Conservation (phyloP, 1,140 invertebrate species). For the Rhizoglyphus robini region DNA sequence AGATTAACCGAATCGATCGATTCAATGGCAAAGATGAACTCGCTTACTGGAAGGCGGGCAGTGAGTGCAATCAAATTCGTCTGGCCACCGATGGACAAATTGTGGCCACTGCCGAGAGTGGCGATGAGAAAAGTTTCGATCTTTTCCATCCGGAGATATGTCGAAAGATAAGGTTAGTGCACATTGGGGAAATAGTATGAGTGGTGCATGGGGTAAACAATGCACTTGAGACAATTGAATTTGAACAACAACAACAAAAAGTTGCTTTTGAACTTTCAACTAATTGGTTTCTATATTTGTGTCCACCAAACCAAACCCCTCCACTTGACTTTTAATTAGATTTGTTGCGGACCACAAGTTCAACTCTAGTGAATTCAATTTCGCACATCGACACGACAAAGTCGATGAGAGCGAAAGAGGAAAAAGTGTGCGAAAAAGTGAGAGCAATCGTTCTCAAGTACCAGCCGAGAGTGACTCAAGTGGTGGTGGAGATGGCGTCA, state of each 20-base stretch:
- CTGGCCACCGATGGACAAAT: conserved; percentile 21
- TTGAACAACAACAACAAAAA: no score
- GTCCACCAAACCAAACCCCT: no score
- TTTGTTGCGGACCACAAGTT: not conserved
- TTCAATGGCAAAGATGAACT: conserved; percentile 44
- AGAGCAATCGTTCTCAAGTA: not conserved
- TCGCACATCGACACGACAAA: not conserved
- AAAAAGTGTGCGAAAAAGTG: not conserved
- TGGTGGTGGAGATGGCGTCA: not conserved
- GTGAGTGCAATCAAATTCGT: conserved; percentile 19
- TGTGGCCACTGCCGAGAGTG: not conserved
- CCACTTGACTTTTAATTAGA: not conserved
- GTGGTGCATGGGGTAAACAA: not conserved
- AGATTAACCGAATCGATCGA: conserved; percentile 35
- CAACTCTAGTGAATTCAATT: not conserved
- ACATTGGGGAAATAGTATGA: not conserved
- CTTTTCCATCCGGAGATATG: conserved; percentile 24
- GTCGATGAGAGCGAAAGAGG: not conserved
- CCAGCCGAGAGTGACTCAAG: not conserved
- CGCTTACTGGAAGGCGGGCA: conserved; percentile 17
- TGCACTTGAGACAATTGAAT: no score
- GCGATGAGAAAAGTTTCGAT: not conserved
- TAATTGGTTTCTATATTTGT: not conserved
- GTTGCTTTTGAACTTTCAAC: not conserved
- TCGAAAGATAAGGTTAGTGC: conserved; percentile 17